Evolutionary conservation across 2,797 vertebrate species (phyloP), one percentile per base, ranked within the genome.

Genomic region (Natrix natrix): DNA sequence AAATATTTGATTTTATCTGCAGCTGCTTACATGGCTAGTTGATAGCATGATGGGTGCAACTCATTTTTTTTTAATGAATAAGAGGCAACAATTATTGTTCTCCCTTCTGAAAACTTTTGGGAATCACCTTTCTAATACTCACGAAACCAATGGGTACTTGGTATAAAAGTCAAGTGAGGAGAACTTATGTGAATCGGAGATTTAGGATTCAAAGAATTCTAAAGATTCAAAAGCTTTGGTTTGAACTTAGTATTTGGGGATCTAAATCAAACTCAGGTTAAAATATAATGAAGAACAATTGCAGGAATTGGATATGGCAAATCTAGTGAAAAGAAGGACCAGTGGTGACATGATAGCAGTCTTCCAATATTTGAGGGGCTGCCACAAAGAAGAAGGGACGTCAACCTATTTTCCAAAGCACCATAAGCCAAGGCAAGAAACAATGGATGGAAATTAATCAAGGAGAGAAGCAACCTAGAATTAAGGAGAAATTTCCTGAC

Each of bases 111-210:
- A 87, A 59, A 37, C 14, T 48, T 54, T 16, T 48, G 56, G 87
- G 52, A 86, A 17, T 60, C 32, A 89, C n/a, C 11, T 0, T 10
- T 17, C 2, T 1, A 13, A 16, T 0, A 0, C 0, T 12, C 16
- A 16, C 1, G 1, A 3, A 86, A 86, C 11, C 13, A 24, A 57
- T 7, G 52, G 52, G 3, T 3, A 0, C 26, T 17, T 56, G 28
- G 28, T 55, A n/a, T 56, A 55, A 55, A 56, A 54, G 14, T 16
- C 26, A 87, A 55, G 0, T 87, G 52, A 87, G 48, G 17, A 78
- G 37, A 61, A 37, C 8, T 43, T 83, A 11, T 83, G 37, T 48
- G 43, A 83, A 83, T 24, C 11, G 43, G 74, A 74, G 32, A 37
- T 0, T 74, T 37, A 37, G 32, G 69, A 37, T 74, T 37, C 32